These are phyloP conservation scores for Podarcis siculus DNA, from an alignment of 2,797 vertebrate species.

Conservation along the genomic window DNA sequence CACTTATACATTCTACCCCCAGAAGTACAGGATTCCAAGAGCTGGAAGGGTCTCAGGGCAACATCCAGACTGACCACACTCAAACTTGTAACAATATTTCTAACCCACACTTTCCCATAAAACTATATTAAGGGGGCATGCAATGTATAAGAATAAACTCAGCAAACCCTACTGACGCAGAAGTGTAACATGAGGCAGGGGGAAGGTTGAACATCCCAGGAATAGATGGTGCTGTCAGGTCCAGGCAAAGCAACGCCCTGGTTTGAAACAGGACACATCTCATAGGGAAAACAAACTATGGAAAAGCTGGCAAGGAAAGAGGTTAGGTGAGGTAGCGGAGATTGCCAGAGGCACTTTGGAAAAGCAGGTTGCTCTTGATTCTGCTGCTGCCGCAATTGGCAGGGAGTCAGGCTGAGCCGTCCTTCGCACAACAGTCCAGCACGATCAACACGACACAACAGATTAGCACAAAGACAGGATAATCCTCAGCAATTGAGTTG, in stretches of 20 bases:
- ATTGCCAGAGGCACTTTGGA: constrained; percentile 55
- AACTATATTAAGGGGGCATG: no score
- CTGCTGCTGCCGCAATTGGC: constrained; percentile 47
- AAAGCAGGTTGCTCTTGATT: constrained; percentile 71
- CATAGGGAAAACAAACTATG: not conserved
- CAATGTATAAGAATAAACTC: no score
- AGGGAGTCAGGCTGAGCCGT: constrained; percentile 57
- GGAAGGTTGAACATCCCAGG: not conserved
- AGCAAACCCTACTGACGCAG: not conserved
- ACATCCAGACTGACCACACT: no score
- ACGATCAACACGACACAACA: constrained; percentile 16
- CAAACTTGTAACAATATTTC: no score
- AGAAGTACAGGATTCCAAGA: no score
- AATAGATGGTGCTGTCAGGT: not conserved
- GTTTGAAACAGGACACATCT: not conserved
- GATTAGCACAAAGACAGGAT: constrained; percentile 8
- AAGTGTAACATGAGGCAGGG: not conserved
- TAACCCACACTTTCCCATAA: no score
- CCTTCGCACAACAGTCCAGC: constrained; percentile 2
- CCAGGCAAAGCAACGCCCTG: not conserved
- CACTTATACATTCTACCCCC: no score
- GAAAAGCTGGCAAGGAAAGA: constrained; percentile 29
- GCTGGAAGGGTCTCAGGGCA: no score
- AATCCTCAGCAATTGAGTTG: not conserved
- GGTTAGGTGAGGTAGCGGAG: constrained; percentile 55